phyloP scores from a whole-genome alignment of 2,797 vertebrate species.

The Coregonus suidteri region DNA sequence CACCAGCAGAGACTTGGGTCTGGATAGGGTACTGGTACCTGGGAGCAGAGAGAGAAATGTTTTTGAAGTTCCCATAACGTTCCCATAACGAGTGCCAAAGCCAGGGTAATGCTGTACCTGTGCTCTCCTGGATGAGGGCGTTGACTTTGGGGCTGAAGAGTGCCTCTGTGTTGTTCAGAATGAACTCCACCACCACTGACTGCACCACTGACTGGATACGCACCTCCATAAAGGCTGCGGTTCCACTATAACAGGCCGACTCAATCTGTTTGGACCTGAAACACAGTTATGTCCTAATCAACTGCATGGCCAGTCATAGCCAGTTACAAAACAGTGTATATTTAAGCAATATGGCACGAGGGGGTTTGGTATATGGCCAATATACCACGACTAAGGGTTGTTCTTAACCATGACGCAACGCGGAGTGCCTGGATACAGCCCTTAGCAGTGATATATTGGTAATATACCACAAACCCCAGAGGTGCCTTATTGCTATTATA shows the following conservation, averaged over 20 bases:
- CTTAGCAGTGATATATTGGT: too few species aligned
- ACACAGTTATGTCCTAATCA: conserved; percentile 58
- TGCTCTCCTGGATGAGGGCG: conserved; percentile 88
- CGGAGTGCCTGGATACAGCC: too few species aligned
- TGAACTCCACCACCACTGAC: conserved; percentile 98
- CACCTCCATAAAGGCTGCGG: conserved; percentile 97
- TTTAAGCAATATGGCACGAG: not conserved
- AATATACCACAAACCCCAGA: too few species aligned
- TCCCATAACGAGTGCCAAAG: not conserved
- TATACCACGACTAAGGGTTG: too few species aligned
- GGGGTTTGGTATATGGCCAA: too few species aligned
- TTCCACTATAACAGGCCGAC: conserved; percentile 95
- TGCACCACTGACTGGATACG: conserved; percentile 97
- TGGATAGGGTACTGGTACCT: conserved; percentile 89
- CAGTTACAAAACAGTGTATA: not conserved
- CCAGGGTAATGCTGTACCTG: conserved; percentile 72
- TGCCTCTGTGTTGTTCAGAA: conserved; percentile 93
- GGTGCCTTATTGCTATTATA: too few species aligned
- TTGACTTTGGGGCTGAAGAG: conserved; percentile 94
- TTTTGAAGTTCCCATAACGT: not conserved
- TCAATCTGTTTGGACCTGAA: conserved; percentile 96
- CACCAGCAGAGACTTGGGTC: conserved; percentile 94
- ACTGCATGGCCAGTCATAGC: not conserved
- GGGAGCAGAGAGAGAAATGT: not conserved
- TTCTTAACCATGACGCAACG: too few species aligned